Base-by-base conservation (phyloP, 2,797 vertebrate genomes). In the Acrossocheilus wenchowensis region DNA sequence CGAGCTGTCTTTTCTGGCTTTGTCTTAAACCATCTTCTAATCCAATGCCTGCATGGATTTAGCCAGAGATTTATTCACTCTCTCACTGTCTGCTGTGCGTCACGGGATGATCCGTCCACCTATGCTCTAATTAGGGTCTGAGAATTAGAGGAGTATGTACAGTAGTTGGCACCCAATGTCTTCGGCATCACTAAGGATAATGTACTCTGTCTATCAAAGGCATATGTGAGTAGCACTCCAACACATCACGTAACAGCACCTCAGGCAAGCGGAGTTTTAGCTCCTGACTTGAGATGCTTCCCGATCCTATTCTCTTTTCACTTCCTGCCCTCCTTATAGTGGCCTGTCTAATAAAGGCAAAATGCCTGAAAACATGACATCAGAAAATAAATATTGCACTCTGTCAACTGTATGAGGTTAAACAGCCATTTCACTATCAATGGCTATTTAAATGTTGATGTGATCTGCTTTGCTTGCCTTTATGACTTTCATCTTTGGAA, bases 21-120 rank as follows among this genome's bases (percentile, higher is more conserved):
- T 36, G 39, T 54, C 84, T 79, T 81, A 86, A 39, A 86, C 23
- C 19, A 39, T 73, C 72, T 75, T 48, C 45, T 83, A 86, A 83
- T 75, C 72, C 62, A 79, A 15, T 52, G 39, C 54, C 26, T 71
- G 39, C 36, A 57, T 34, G 86, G 72, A 77, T 83, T 78, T 45
- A 78, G 45, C 30, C 26, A 71, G 12, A 54, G n/a, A 62, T 75
- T 64, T 80, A 71, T 79, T 78, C 43, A 2, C 54, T 45, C 64
- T 64, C 14, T 14, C 39, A 62, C 62, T 50, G 39, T 75, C 19
- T 45, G 79, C 60, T 34, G 15, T 64, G 68, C 54, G 52, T 82
- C 86, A 85, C 26, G 4, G 43, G n/a, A 78, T 87, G 68, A 83
- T 52, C 39, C 43, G 4, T n/a, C 45, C 69, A 66, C 68, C 36